Evolutionary conservation across 1,140 invertebrate genomes (phyloP), one percentile per base, ranked within the genome.

Genomic region (Sarcophaga peregrina): DNA sequence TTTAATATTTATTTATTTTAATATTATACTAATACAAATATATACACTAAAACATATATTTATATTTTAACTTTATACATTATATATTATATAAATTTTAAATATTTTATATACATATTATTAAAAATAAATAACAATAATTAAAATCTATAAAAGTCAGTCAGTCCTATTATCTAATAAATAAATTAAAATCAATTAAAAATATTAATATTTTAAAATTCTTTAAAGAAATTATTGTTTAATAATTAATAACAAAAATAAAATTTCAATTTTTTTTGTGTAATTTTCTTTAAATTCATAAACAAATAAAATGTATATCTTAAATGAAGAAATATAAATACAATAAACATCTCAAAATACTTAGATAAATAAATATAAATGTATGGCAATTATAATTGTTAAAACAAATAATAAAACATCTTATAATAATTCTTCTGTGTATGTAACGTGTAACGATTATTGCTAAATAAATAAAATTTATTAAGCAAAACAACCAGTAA

Each of bases 401-500:
- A 13, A 15, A 13, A 76, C 45, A 8, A 47, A 48, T 46, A 37
- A 74, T 9, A 74, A 17, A 75, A 75, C 8, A 8, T n/a, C 48
- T 52, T 52, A 76, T 78, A 72, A 72, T 25, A 37, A 37, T 37
- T 37, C 25, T n/a, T 68, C 62, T 68, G 62, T 68, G 62, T 68
- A 68, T 68, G 17, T 68, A 68, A 68, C 62, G 62, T 68, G 62
- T 68, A 68, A 68, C 62, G 62, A 68, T 68, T 20, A 62, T 68
- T 68, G 75, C 75, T 50, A 52, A 58, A 78, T 50, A 78, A 78
- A 78, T 78, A 78, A 78, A 78, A 78, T 78, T 78, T 78, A 78
- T 78, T 78, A 25, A 78, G 75, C 75, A 78, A 78, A 78, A 52
- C 7, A 78, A 78, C 20, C 75, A 20, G 62, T 25, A 72, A 72